Conservation (phyloP, 2,113 vertebrate species). For the Atlantisia rogersi region DNA sequence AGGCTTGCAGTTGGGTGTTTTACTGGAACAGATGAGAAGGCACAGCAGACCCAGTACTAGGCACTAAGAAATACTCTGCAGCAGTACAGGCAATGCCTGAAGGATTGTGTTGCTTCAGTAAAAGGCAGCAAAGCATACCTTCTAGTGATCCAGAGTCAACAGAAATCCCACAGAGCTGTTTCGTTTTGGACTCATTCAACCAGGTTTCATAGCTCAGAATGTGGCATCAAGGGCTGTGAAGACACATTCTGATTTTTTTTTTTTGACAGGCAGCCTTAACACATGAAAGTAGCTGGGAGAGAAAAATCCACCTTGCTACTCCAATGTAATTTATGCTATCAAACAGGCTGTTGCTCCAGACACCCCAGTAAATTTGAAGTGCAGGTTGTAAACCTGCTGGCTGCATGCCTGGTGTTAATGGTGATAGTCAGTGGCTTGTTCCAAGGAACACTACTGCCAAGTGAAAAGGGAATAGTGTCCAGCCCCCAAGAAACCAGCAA, state of each 20-base stretch:
- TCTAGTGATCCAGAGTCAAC: not conserved
- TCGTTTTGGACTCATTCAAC: not conserved
- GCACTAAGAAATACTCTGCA: not conserved
- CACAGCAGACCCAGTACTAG: not conserved
- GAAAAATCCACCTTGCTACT: not conserved
- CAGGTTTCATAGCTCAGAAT: not conserved
- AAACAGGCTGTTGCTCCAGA: not conserved
- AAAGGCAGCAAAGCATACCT: not conserved
- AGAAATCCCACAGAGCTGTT: not conserved
- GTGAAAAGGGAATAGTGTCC: not conserved
- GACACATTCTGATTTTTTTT: not conserved
- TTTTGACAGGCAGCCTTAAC: not conserved
- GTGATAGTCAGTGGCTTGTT: rapidly evolving
- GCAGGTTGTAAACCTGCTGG: not conserved
- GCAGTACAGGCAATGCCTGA: not conserved
- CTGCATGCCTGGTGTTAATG: not conserved
- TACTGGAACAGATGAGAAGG: not conserved
- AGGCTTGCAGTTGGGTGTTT: not conserved
- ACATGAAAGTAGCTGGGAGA: not conserved
- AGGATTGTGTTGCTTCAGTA: not conserved
- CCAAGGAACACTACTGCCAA: not conserved
- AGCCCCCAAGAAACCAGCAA: not conserved
- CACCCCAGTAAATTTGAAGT: not conserved
- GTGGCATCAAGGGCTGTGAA: not conserved
- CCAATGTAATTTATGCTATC: not conserved